Conservation (phyloP, 2,113 vertebrate species). For the Tichodroma muraria region DNA sequence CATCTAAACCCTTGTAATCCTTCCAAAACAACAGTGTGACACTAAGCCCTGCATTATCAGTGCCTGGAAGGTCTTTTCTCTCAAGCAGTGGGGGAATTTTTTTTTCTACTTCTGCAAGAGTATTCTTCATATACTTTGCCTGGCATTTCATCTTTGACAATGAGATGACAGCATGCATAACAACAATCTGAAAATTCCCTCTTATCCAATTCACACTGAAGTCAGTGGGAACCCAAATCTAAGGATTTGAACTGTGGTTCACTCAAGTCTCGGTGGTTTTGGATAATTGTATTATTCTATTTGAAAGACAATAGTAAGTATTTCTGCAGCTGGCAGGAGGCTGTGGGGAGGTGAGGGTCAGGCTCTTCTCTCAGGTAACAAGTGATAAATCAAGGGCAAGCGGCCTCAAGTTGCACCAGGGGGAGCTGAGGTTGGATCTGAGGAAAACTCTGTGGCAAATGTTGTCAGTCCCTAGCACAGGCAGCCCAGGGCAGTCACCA, state of each 20-base stretch:
- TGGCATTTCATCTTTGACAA: background rate
- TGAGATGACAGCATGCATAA: background rate
- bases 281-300: background rate
- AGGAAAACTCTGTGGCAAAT: no score
- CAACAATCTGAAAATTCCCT: background rate
- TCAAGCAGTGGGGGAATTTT: background rate
- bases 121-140: background rate
- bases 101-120: background rate
- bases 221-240: background rate
- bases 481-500: background rate
- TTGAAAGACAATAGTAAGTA: fast-evolving
- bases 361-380: no score
- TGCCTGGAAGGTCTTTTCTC: background rate
- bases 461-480: background rate
- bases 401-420: background rate
- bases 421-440: background rate
- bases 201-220: background rate
- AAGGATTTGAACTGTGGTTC: background rate
- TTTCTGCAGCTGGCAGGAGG: background rate
- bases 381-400: background rate
- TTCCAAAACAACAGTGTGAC: background rate
- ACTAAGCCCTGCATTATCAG: background rate
- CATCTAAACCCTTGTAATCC: background rate
- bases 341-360: background rate
- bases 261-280: background rate